Evolutionary conservation across 2,113 vertebrate genomes (phyloP).

Genomic region (Scartelaos histophorus): DNA sequence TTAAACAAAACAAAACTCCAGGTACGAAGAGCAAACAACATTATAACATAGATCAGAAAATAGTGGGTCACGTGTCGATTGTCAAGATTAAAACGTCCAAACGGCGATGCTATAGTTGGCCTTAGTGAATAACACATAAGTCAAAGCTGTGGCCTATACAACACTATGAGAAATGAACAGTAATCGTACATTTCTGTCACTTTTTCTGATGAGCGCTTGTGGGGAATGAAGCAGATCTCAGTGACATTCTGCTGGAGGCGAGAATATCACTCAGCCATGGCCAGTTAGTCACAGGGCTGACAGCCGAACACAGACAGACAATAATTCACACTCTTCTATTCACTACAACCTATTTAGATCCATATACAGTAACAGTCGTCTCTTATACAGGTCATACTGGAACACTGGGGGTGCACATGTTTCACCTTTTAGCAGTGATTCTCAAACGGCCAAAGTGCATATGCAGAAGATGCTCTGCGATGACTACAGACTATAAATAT

Average conservation of each 20-base stretch:
- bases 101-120: background rate
- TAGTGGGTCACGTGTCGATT: no score
- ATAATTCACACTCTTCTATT: background rate
- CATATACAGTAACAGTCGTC: background rate
- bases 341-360: background rate
- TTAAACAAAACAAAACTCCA: no score
- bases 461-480: no score
- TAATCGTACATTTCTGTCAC: background rate
- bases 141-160: background rate
- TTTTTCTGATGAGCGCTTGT: background rate
- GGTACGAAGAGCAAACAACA: no score
- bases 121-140: background rate
- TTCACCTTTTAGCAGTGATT: no score
- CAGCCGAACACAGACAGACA: background rate
- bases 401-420: background rate
- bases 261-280: background rate
- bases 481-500: no score
- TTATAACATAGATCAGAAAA: no score
- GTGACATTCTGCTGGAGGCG: background rate
- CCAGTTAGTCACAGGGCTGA: slow-evolving; percentile 3
- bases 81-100: background rate
- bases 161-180: background rate
- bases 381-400: background rate
- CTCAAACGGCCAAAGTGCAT: no score
- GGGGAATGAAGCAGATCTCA: background rate